Percentiles rank a stretch among this genome's conserved stretches.
These are phyloP conservation scores for Dicrurus megarhynchus DNA, from an alignment of 2,113 vertebrate species.

Conservation along the genomic window DNA sequence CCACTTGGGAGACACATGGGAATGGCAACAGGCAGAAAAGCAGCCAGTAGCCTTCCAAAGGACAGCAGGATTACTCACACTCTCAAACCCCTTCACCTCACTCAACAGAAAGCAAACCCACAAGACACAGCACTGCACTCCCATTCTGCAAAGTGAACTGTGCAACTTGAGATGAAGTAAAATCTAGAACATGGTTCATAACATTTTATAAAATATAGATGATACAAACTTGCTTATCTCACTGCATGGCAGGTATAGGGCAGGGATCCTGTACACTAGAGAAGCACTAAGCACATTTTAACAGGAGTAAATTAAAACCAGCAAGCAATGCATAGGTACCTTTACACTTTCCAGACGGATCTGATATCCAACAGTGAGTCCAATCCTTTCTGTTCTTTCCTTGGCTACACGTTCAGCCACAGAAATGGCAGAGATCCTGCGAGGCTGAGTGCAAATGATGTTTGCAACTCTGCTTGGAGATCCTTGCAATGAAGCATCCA, in stretches of 20 bases:
- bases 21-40: neutral
- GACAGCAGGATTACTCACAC: neutral
- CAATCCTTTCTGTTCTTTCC: slow-evolving; percentile 87
- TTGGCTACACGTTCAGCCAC: slow-evolving; percentile 93
- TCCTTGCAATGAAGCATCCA: slow-evolving; percentile 85
- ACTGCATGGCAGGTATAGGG: neutral
- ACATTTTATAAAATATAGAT: neutral
- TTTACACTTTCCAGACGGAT: slow-evolving; percentile 92
- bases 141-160: neutral
- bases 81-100: neutral
- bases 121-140: neutral
- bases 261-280: neutral
- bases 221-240: neutral
- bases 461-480: slow-evolving; percentile 80
- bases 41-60: neutral
- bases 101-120: neutral
- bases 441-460: slow-evolving; percentile 95
- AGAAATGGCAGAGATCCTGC: slow-evolving; percentile 93
- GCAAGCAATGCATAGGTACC: slow-evolving; percentile 65
- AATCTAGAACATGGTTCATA: neutral
- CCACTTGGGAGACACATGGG: neutral
- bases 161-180: neutral
- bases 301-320: neutral
- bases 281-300: neutral
- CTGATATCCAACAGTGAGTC: slow-evolving; percentile 93